A percentile compares a stretch with the other conserved stretches of the same genome.
phyloP scores from a whole-genome alignment of 2,888 invertebrate genomes.

The Sinopyrophorus schimmeli region DNA sequence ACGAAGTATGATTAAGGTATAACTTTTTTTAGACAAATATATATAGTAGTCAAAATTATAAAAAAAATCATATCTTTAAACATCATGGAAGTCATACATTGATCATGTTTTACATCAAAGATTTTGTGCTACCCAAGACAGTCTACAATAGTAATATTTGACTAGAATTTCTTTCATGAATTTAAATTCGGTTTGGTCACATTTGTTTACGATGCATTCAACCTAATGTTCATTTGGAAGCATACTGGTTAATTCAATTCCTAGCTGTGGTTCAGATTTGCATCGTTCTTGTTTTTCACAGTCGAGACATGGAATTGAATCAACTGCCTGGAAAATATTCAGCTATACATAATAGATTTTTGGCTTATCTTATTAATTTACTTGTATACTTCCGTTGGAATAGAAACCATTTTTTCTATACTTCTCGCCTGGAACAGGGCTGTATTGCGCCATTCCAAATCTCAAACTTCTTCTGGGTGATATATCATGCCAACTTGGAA shows the following conservation, averaged over 20 bases:
- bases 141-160: slow-evolving; percentile 10
- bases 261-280: slow-evolving; percentile 36
- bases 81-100: too few species aligned
- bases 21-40: too few species aligned
- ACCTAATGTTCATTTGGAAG: slow-evolving; percentile 23
- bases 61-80: too few species aligned
- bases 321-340: slow-evolving; percentile 20
- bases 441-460: slow-evolving; percentile 15
- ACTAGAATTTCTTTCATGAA: slow-evolving; percentile 12
- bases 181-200: slow-evolving; percentile 9
- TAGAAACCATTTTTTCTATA: slow-evolving; percentile 25
- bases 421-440: slow-evolving; percentile 13
- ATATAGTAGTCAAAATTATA: too few species aligned
- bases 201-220: neutral
- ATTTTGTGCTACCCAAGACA: too few species aligned
- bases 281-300: slow-evolving; percentile 30
- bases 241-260: slow-evolving; percentile 45
- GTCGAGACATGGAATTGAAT: slow-evolving; percentile 38
- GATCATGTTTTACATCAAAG: too few species aligned
- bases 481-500: slow-evolving; percentile 39
- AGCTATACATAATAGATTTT: too few species aligned
- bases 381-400: slow-evolving; percentile 36
- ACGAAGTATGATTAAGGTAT: too few species aligned
- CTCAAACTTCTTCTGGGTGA: slow-evolving; percentile 30
- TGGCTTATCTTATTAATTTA: slow-evolving; percentile 13